Evolutionary conservation across 2,797 vertebrate species (phyloP), one percentile per base, ranked within the genome.

Genomic region (Tauraco hartlaubi): DNA sequence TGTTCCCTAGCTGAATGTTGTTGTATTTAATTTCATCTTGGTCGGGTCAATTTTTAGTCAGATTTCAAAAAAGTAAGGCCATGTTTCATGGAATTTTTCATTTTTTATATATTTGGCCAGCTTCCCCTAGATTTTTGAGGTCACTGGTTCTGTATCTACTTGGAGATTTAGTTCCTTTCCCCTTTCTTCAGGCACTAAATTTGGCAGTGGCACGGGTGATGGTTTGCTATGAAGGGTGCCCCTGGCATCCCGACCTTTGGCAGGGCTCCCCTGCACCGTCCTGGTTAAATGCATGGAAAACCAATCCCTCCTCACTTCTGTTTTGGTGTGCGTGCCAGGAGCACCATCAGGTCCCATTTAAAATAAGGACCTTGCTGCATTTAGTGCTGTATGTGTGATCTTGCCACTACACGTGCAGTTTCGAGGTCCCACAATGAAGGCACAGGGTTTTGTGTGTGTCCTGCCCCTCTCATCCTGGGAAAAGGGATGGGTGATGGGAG

Each of bases 51-150:
- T 62, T 85, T 77, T 85, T 66, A 91, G 83, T 48, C 39, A 9
- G 28, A 44, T 85, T 94, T 79, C 15, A 43, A 74, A 68, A 75
- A 64, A 81, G 46, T 17, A 8, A 61, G 77, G n/a, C 85, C 44
- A 2, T 21, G 26, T 68, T 78, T 74, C 90, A 67, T 43, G 89
- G 91, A 91, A 91, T 76, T 75, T 66, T 46, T 82, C 71, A n/a
- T 41, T 6, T 63, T 88, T 84, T 77, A 11, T 69, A 31, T 54
- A 6, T 39, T 69, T 95, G 84, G 86, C 66, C 22, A 20, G 29
- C 51, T 48, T 59, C 69, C 79, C 41, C 31, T 19, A 23, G 77
- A 62, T 87, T 76, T 90, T 82, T 94, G 96, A 94, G 91, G 92
- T 91, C 69, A 3, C 77, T 78, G 77, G 79, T 56, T 48, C 85